These are phyloP conservation scores for Conus ventricosus DNA, from an alignment of 1,140 invertebrate genomes.

Conservation along the genomic window DNA sequence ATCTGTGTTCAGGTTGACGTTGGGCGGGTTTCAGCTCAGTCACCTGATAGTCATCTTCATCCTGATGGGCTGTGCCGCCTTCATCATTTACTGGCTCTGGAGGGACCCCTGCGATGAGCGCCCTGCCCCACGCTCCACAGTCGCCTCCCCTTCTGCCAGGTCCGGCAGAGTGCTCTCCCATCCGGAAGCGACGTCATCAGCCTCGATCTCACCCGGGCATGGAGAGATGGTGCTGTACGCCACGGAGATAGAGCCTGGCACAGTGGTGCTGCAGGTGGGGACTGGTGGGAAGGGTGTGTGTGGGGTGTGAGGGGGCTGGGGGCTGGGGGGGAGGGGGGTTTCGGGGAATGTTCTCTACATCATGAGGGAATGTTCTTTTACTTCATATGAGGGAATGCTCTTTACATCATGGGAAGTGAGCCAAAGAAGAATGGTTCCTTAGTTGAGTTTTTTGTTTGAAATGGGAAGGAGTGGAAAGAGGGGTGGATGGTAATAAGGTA, in stretches of 20 bases:
- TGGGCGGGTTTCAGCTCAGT: not conserved
- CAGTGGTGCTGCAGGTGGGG: constrained; percentile 44
- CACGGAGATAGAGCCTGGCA: constrained; percentile 53
- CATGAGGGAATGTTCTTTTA: too few relatives aligned
- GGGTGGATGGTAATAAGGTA: too few relatives aligned
- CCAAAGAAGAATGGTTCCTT: too few relatives aligned
- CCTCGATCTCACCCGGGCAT: not conserved
- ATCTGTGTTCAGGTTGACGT: not conserved
- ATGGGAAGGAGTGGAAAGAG: too few relatives aligned
- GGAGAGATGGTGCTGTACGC: constrained; percentile 41
- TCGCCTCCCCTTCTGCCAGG: not conserved
- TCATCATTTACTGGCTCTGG: constrained; percentile 27
- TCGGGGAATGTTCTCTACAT: too few relatives aligned
- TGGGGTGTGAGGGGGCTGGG: not conserved
- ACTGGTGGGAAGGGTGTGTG: not conserved
- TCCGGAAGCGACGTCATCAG: not conserved
- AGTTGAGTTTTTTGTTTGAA: too few relatives aligned
- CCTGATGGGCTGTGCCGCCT: not conserved
- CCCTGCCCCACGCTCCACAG: too few relatives aligned
- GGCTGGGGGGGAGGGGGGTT: too few relatives aligned
- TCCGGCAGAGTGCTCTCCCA: constrained; percentile 13
- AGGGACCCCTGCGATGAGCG: not conserved
- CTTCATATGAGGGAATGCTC: too few relatives aligned
- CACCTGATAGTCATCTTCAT: constrained; percentile 25
- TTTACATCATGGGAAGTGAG: too few relatives aligned